phyloP scores from a whole-genome alignment of 53 echinoderm and acorn worm genomes.

The Paracentrotus lividus region DNA sequence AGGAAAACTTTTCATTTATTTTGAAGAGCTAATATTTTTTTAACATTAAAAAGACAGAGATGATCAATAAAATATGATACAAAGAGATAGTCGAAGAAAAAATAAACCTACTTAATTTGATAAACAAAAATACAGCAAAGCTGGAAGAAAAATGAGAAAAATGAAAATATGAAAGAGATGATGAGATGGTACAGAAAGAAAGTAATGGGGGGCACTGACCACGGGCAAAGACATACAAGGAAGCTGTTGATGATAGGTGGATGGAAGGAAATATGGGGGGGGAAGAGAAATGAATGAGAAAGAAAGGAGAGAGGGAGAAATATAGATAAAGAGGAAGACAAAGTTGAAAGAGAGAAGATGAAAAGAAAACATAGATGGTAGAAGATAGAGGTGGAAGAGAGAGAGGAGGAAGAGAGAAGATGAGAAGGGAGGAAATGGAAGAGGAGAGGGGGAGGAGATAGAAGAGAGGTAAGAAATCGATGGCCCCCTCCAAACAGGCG shows the following conservation, averaged over 20 bases:
- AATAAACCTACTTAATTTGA: background rate
- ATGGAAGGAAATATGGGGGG: background rate
- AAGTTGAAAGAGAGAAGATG: background rate
- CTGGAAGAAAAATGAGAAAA: no score
- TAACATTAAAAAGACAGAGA: no score
- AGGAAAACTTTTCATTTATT: no score
- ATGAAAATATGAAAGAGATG: no score
- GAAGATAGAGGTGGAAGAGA: background rate
- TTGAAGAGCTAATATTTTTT: no score
- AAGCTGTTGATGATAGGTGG: background rate
- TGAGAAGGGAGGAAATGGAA: no score
- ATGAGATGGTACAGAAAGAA: no score
- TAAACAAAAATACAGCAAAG: background rate
- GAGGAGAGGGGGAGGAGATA: background rate
- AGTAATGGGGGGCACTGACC: no score
- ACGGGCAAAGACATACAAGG: background rate
- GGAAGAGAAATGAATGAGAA: background rate
- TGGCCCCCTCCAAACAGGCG: constrained; percentile 64
- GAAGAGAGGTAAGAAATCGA: constrained; percentile 39
- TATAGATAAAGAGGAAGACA: no score
- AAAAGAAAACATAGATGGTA: background rate
- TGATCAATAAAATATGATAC: no score
- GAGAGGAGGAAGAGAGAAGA: background rate
- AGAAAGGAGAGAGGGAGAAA: background rate
- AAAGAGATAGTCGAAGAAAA: no score